Percentiles rank a stretch among this genome's conserved stretches.
These are phyloP conservation scores for Blastobasis lacticolella DNA, from an alignment of 2,888 invertebrate species.

Conservation along the genomic window DNA sequence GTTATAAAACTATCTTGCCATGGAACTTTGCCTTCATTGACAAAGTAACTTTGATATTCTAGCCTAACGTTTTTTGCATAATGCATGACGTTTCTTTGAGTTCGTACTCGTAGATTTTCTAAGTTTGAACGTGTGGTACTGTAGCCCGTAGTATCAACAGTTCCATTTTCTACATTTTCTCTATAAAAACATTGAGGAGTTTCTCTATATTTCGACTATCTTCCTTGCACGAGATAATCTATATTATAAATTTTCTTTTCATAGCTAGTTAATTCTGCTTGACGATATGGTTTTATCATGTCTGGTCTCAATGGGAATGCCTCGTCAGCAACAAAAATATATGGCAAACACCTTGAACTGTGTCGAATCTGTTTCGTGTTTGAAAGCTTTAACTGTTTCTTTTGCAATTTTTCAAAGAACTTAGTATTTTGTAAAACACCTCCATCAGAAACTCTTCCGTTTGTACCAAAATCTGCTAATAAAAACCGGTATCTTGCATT, in stretches of 20 bases:
- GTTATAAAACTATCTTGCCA: conserved; percentile 9
- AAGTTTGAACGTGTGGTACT: not conserved
- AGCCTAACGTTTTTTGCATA: not conserved
- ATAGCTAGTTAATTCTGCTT: conserved; percentile 13
- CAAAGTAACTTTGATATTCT: conserved; percentile 10
- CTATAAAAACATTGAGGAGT: not conserved
- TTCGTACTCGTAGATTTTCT: not conserved
- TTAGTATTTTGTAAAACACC: conserved; percentile 12
- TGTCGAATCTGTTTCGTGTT: conserved; percentile 5
- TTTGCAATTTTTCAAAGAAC: conserved; percentile 10
- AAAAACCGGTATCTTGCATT: conserved; percentile 15
- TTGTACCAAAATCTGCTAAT: conserved; percentile 15
- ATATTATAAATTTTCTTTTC: conserved; percentile 15
- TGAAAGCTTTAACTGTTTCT: conserved; percentile 8
- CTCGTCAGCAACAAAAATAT: conserved; percentile 16
- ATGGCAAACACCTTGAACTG: conserved; percentile 9
- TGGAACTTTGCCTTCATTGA: conserved; percentile 11
- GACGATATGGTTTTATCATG: conserved; percentile 21
- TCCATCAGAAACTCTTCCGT: conserved; percentile 15
- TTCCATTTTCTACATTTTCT: not conserved
- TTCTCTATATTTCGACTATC: conserved; percentile 15
- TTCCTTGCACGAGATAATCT: conserved; percentile 16
- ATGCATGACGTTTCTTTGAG: not conserved
- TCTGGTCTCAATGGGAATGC: conserved; percentile 15
- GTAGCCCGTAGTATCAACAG: not conserved